phyloP scores from a whole-genome alignment of 2,888 invertebrate species.

The Drosophila lacicola region DNA sequence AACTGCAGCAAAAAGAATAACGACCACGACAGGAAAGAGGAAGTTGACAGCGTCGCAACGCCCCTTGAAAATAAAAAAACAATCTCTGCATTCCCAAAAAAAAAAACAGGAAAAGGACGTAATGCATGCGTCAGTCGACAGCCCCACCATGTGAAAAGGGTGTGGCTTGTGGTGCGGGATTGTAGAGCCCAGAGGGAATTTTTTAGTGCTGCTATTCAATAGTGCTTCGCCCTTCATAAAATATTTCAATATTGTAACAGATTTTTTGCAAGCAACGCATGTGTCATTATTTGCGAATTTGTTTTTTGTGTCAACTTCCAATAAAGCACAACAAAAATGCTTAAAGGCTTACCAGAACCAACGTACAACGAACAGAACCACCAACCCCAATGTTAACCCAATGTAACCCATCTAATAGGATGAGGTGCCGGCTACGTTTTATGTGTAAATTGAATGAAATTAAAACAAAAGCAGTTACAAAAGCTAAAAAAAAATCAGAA shows the following conservation, averaged over 20 bases:
- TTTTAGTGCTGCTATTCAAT: constrained; percentile 38
- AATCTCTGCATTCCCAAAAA: constrained; percentile 46
- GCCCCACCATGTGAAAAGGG: constrained; percentile 33
- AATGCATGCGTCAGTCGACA: constrained; percentile 56
- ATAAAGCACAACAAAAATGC: constrained; percentile 31
- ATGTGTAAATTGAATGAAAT: constrained; percentile 51
- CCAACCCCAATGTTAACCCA: neutral
- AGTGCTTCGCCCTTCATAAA: constrained; percentile 58
- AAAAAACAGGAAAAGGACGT: constrained; percentile 71
- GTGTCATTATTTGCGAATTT: constrained; percentile 71
- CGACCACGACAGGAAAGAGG: constrained; percentile 20
- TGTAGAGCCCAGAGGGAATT: constrained; percentile 1
- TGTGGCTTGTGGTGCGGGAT: constrained; percentile 12
- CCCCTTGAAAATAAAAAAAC: constrained; percentile 32
- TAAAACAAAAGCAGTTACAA: constrained; percentile 17
- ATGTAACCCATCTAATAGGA: constrained; percentile 1
- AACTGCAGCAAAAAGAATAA: constrained; percentile 34
- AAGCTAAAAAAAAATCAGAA: constrained; percentile 22
- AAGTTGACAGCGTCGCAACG: constrained; percentile 25
- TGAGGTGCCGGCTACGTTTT: constrained; percentile 4
- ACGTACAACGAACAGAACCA: neutral
- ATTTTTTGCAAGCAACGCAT: constrained; percentile 46
- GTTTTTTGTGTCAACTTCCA: constrained; percentile 46
- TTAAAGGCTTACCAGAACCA: constrained; percentile 27
- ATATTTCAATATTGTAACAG: constrained; percentile 78